Evolutionary conservation across 2,888 invertebrate genomes (phyloP), one percentile per base, ranked within the genome.

Genomic region (Quadriops clusia): DNA sequence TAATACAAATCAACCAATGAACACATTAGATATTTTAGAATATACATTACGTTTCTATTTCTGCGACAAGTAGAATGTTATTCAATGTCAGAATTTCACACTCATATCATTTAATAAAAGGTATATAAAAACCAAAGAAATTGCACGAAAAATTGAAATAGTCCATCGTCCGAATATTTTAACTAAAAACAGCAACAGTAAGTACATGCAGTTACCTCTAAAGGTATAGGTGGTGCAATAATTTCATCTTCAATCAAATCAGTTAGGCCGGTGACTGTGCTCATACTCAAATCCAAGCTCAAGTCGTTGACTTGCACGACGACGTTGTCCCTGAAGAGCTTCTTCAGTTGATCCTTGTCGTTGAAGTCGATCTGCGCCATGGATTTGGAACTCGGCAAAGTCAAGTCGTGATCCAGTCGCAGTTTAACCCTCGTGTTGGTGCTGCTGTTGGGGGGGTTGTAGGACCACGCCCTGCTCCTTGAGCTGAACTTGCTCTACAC

Each of bases 221-320:
- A 65, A 3, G 90, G 89, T 60, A 90, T 72, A 1, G 87, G 82
- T 32, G 77, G 72, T 2, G 74, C 74, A 13, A 83, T 68, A 18
- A 85, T 71, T 63, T 93, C 91, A 58, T 93, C 91, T 54, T 91
- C 91, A 1, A 82, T 67, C 40, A 93, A 71, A 58, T 89, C 90
- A 0, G 79, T 71, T 8, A 93, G 61, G 7, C 84, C 86, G 17
- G 79, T 71, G 1, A 87, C 70, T 0, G 85, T 84, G 51, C 84
- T 85, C 78, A 84, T 82, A 28, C 79, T 77, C 30, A 89, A 64
- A 8, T 72, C 67, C 42, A 86, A 56, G 32, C 63, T 65, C 28
- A 85, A 61, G 45, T 84, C 78, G 7, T 65, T 64, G 0, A 81
- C 68, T 13, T 70, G 67, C 6, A 80, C 69, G 25, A 76, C 74